Evolutionary conservation across 2,888 invertebrate genomes (phyloP), one percentile per base, ranked within the genome.

Genomic region (Myopa tessellatipennis): DNA sequence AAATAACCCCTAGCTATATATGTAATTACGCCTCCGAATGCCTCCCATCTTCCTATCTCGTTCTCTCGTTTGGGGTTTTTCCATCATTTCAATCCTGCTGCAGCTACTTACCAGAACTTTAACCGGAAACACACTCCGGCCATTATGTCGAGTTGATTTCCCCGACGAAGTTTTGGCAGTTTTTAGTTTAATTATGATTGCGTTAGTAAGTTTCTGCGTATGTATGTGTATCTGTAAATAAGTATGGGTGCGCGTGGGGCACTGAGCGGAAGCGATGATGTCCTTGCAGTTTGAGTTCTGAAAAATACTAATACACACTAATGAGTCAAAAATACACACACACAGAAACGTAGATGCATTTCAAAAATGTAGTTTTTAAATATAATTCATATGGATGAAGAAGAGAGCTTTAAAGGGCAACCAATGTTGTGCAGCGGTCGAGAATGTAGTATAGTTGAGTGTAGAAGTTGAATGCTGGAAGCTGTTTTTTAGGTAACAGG

Each of bases 131-230:
- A 61, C 72, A 60, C 40, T 40, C n/a, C 45, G 72, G 18, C 60
- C 72, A 61, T 61, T 61, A 73, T 40, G 72, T 34, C 26, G 12
- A 72, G 72, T 72, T 60, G 72, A 73, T 73, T 61, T 73, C 40
- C 72, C 34, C 6, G 72, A 73, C 40, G 40, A 73, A 61, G 40
- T 72, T 72, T 72, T 50, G 61, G 38, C 60, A 73, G 36, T 60
- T 73, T 61, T 61, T 36, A 38, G 55, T 73, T 45, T 61, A 61
- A 61, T 73, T 73, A 61, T 61, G 60, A 61, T 61, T 36, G 18
- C 38, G 40, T 40, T 61, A 38, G 60, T 52, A 45, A 10, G 26
- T 69, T 34, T 36, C 5, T 65, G 65, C 16, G 26, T 12, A 36
- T 6, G 55, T 55, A 6, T 16, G 55, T 55, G 55, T 55, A 12